These are phyloP conservation scores for Drosophila pegasa DNA, from an alignment of 2,888 invertebrate genomes.

Conservation along the genomic window DNA sequence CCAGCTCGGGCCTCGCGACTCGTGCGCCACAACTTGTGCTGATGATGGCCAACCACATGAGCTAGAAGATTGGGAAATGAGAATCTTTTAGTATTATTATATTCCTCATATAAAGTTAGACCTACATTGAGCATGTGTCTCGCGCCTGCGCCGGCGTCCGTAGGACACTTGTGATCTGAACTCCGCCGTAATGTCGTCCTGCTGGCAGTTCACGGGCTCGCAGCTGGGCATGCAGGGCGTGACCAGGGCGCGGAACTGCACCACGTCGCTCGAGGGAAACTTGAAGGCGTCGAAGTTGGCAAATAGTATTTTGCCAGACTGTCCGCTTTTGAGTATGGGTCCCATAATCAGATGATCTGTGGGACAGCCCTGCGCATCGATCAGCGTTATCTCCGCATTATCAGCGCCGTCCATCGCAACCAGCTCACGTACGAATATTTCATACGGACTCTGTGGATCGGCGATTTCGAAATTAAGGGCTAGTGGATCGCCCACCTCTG, in stretches of 20 bases:
- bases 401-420: constrained; percentile 98
- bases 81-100: no score
- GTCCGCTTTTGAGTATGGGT: constrained; percentile 92
- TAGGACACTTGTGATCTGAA: constrained; percentile 92
- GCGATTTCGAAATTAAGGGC: constrained; percentile 96
- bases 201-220: constrained; percentile 95
- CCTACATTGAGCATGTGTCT: constrained; percentile 12
- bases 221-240: constrained; percentile 97
- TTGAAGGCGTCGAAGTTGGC: constrained; percentile 98
- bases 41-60: constrained; percentile 20
- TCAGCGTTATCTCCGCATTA: constrained; percentile 95
- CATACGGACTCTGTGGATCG: constrained; percentile 96
- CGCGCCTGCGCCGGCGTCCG: constrained; percentile 85
- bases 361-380: constrained; percentile 96
- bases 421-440: constrained; percentile 97
- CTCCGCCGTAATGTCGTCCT: constrained; percentile 93
- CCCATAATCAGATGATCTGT: constrained; percentile 98
- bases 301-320: constrained; percentile 92
- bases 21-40: constrained; percentile 45
- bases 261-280: constrained; percentile 97
- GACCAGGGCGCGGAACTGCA: constrained; percentile 96
- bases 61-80: no score
- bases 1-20: constrained; percentile 74
- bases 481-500: constrained; percentile 96
- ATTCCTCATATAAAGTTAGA: no score